Percentiles rank a stretch among this genome's conserved stretches.
Evolutionary conservation across 2,888 invertebrate species (phyloP).

Genomic region (Eupithecia subumbrata): DNA sequence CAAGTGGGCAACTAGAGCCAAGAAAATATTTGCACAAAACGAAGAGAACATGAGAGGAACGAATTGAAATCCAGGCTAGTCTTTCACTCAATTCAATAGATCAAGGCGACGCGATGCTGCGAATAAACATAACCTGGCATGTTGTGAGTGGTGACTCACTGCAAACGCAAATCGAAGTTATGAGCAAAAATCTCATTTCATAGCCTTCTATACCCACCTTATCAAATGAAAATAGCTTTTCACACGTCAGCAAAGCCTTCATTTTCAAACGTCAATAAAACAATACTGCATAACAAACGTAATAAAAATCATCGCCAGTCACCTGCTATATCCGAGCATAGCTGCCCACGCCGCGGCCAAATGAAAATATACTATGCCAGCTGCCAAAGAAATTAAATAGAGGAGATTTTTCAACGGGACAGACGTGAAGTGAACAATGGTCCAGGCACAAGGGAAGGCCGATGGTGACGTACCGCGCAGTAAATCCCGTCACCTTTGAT

Average conservation of each 20-base stretch:
- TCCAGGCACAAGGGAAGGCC: slow-evolving; percentile 69
- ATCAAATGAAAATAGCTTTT: slow-evolving; percentile 51
- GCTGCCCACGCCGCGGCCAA: slow-evolving; percentile 72
- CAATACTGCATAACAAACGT: slow-evolving; percentile 71
- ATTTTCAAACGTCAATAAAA: slow-evolving; percentile 71
- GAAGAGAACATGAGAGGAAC: not conserved
- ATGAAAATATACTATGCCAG: slow-evolving; percentile 75
- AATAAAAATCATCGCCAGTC: slow-evolving; percentile 78
- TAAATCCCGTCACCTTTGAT: slow-evolving; percentile 39
- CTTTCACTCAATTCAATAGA: slow-evolving; percentile 30
- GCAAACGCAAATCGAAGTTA: slow-evolving; percentile 35
- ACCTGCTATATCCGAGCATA: slow-evolving; percentile 68
- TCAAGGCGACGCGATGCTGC: slow-evolving; percentile 39
- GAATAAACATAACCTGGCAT: slow-evolving; percentile 38
- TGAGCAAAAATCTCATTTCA: slow-evolving; percentile 45
- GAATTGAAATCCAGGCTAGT: not conserved
- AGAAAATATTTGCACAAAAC: not conserved
- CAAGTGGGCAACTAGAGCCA: not conserved
- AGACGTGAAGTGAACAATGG: slow-evolving; percentile 75
- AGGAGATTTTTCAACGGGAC: slow-evolving; percentile 77
- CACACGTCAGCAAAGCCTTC: slow-evolving; percentile 57
- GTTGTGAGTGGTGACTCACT: slow-evolving; percentile 39
- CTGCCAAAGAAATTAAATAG: slow-evolving; percentile 82
- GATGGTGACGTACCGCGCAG: slow-evolving; percentile 52
- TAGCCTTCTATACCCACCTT: slow-evolving; percentile 42